phyloP scores from a whole-genome alignment of 2,797 vertebrate genomes.

The Mastacembelus armatus region DNA sequence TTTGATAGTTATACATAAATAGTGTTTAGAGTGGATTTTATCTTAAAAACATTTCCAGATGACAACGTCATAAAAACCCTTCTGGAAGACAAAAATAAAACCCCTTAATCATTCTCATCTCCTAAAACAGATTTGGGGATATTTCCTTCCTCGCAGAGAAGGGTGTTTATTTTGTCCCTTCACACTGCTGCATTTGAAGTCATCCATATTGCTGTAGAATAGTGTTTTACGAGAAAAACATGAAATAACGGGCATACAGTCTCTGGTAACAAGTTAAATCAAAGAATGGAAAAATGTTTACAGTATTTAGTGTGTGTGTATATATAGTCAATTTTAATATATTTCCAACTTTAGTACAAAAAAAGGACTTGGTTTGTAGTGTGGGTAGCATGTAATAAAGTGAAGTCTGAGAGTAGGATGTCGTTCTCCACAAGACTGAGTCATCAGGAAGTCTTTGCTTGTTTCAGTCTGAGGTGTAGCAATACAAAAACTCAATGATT shows the following conservation, averaged over 20 bases:
- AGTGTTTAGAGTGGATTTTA: slow-evolving; percentile 16
- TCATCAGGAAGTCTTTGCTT: slow-evolving; percentile 34
- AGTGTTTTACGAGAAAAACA: slow-evolving; percentile 42
- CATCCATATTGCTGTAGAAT: slow-evolving; percentile 12
- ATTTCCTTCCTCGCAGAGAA: slow-evolving; percentile 9
- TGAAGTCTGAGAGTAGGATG: slow-evolving; percentile 6
- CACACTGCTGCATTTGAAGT: slow-evolving; percentile 18
- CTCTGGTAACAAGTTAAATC: slow-evolving; percentile 31
- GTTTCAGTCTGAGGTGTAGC: slow-evolving; percentile 41
- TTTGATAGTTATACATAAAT: slow-evolving; percentile 13
- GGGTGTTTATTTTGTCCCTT: slow-evolving; percentile 32
- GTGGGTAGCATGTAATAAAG: slow-evolving; percentile 30
- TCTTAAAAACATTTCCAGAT: slow-evolving; percentile 13
- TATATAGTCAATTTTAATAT: slow-evolving; percentile 66
- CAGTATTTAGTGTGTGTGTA: slow-evolving; percentile 63
- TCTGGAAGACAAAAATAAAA: slow-evolving; percentile 47
- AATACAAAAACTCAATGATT: slow-evolving; percentile 30
- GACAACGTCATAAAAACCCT: slow-evolving; percentile 8
- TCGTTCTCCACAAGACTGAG: slow-evolving; percentile 32
- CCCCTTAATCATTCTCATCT: slow-evolving; percentile 9
- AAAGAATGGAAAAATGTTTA: slow-evolving; percentile 36
- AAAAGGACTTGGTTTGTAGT: slow-evolving; percentile 63
- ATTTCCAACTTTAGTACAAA: slow-evolving; percentile 75
- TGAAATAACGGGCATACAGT: slow-evolving; percentile 26
- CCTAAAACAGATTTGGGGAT: slow-evolving; percentile 21